Conservation (phyloP, 1,140 invertebrate species). For the Drosophila melanica region DNA sequence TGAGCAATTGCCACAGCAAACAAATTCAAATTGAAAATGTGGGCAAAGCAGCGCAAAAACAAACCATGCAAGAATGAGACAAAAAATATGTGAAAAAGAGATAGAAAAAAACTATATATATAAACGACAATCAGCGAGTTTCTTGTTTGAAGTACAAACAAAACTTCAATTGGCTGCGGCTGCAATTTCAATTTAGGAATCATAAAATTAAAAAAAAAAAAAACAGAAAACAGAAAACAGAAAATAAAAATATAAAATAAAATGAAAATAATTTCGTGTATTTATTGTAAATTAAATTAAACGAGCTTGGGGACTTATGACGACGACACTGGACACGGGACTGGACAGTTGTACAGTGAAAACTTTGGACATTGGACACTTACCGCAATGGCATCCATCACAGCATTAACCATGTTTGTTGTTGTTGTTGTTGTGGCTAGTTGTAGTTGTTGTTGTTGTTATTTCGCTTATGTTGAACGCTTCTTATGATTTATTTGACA, state of each 20-base stretch:
- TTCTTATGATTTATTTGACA: constrained; percentile 73
- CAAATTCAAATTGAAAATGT: constrained; percentile 82
- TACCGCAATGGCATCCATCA: constrained; percentile 83
- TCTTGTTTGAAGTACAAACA: constrained; percentile 70
- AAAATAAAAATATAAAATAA: constrained; percentile 20
- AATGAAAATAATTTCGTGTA: constrained; percentile 27
- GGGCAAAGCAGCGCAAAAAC: constrained; percentile 59
- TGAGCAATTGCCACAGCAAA: constrained; percentile 82
- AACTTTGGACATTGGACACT: constrained; percentile 79
- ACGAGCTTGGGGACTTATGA: constrained; percentile 25
- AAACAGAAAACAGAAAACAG: constrained; percentile 1
- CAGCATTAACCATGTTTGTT: constrained; percentile 74
- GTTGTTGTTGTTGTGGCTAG: constrained; percentile 15
- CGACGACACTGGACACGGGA: constrained; percentile 6
- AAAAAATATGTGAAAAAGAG: constrained; percentile 11
- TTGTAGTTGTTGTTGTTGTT: constrained; percentile 32
- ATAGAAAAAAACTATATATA: background rate
- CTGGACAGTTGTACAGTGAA: constrained; percentile 2
- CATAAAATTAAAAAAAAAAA: constrained; percentile 47
- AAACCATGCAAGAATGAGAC: constrained; percentile 15
- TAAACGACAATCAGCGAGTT: constrained; percentile 56
- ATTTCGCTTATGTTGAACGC: constrained; percentile 12
- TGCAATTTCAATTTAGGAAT: constrained; percentile 72
- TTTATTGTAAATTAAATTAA: constrained; percentile 71
- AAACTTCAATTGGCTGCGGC: constrained; percentile 75